Evolutionary conservation across 2,888 invertebrate genomes (phyloP), one percentile per base, ranked within the genome.

Genomic region (Chrysodeixis includens): DNA sequence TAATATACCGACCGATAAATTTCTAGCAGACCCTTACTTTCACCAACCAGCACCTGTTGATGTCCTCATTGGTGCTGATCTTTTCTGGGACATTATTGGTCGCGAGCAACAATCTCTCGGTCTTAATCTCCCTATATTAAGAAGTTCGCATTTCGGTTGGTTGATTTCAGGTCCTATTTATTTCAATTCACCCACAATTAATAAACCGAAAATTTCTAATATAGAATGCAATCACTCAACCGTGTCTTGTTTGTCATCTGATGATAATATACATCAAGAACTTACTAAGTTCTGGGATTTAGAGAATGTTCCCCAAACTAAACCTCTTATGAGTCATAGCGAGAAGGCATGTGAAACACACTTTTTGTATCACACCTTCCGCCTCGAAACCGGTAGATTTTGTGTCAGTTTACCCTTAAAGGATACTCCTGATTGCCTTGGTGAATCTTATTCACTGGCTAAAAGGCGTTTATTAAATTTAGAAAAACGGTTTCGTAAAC

Each of bases 121-220:
- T 6, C 30, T 7, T 30, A 30, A 30, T 30, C 30, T 6, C 30
- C 30, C 30, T 30, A 30, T 6, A 7, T 30, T 40, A 40, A 10
- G 40, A 40, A 40, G 40, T 40, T 40, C 40, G 4, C 40, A 46
- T 16, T 46, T 46, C 16, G 46, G 46, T n/a, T 46, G 46, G 46
- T 16, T 46, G 1, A 8, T 46, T 46, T 14, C 46, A n/a, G 46
- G 46, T 8, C 16, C 46, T 16, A n/a, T 46, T 46, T 1, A 46
- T 1, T 1, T 8, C 7, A 46, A 46, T 46, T 4, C 8, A 16
- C 7, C 1, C 1, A 16, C 16, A 14, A 46, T 7, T 30, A 7
- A 6, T 30, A 7, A 7, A 7, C 7, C 4, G 4, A 4, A 30
- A 4, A 8, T 35, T 5, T 35, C 35, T 12, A 12, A 5, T 10